Base-by-base conservation (phyloP, 2,113 vertebrate species). In the Brachirus orientalis region DNA sequence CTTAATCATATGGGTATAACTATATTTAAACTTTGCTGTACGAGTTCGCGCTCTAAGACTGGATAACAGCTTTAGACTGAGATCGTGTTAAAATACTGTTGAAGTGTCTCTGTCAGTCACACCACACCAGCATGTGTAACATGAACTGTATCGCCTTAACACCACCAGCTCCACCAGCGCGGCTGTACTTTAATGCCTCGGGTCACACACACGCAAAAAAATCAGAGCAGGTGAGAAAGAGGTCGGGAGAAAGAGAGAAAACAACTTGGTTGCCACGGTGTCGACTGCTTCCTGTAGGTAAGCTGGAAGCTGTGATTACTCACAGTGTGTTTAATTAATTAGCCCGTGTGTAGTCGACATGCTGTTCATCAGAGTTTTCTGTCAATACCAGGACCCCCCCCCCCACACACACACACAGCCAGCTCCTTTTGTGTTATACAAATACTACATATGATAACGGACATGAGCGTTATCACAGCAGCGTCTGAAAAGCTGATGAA, bases 261-360 rank as follows among this genome's bases (percentile, higher is more conserved):
- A 76, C 75, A 69, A 84, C 57, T 68, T 57, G 75, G 87, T 92
- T 92, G 87, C 90, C 80, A 60, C 71, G 84, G 86, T 67, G 84
- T 85, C 77, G 62, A 83, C 84, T 88, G 90, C 82, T 89, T 89
- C 82, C 82, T 83, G 85, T 79, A 51, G 82, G 68, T 85, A 51
- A n/a, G 6, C 79, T 64, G 33, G 63, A n/a, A 85, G 37, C 85
- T 86, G 82, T 89, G 85, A 91, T 88, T 89, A 80, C 76, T 79
- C 72, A 65, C 83, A 68, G 86, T 86, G 86, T 74, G 79, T 87
- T 89, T 88, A 85, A 88, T 90, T 91, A 92, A 92, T 93, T 91
- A 90, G 83, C 77, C 71, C 28, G 69, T 80, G 80, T 71, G 64
- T 80, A 84, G 88, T 59, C 50, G 28, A 50, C 74, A 40, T 82